A percentile compares a stretch with the other conserved stretches of the same genome.
These are phyloP conservation scores for Bryconaethiops microstoma DNA, from an alignment of 2,797 vertebrate genomes.

Conservation along the genomic window DNA sequence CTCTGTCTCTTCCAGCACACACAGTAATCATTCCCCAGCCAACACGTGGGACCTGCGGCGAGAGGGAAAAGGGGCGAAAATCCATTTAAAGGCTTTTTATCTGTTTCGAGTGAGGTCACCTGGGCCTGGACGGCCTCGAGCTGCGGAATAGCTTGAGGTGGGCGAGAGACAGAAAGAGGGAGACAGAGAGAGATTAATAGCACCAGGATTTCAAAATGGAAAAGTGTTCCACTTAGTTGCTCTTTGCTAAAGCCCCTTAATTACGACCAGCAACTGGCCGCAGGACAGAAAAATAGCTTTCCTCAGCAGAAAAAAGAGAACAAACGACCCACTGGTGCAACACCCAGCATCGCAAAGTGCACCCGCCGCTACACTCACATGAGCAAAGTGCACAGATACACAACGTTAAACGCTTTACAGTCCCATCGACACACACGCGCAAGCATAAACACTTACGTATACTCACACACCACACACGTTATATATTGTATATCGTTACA, in stretches of 20 bases:
- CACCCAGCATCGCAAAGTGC: not conserved
- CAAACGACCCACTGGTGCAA: constrained; percentile 27
- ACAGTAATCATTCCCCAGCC: constrained; percentile 21
- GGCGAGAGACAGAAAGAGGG: constrained; percentile 38
- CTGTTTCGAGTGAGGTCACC: constrained; percentile 49
- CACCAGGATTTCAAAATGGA: constrained; percentile 48
- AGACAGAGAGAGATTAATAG: constrained; percentile 56
- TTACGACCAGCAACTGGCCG: constrained; percentile 45
- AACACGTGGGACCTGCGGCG: constrained; percentile 8
- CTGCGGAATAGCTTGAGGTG: constrained; percentile 25
- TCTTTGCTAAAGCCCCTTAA: constrained; percentile 52
- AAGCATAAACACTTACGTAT: too few relatives aligned
- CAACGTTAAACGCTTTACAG: not conserved
- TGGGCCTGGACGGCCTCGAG: constrained; percentile 20
- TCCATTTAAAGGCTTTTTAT: constrained; percentile 40
- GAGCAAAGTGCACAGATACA: not conserved
- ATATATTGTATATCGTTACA: too few relatives aligned
- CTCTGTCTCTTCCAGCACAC: constrained; percentile 23
- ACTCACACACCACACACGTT: too few relatives aligned
- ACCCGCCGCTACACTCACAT: not conserved
- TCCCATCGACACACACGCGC: not conserved
- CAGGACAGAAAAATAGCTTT: constrained; percentile 41
- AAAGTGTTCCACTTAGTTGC: constrained; percentile 52
- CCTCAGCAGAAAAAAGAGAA: constrained; percentile 47
- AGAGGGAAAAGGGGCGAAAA: constrained; percentile 32